Conservation (phyloP, 2,888 invertebrate species). For the Nemoura dubitans region DNA sequence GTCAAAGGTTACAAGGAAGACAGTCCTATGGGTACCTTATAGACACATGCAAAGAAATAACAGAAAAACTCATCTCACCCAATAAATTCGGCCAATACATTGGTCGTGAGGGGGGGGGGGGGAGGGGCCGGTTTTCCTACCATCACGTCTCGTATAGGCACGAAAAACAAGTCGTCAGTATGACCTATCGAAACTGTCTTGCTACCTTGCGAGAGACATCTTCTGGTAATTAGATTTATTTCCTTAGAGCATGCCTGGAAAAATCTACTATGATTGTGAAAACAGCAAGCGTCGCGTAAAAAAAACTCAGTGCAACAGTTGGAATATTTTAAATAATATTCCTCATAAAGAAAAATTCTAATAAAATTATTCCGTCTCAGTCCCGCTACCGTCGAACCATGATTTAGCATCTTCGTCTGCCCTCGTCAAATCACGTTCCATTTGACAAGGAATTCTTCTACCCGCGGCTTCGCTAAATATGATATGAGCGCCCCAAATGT, state of each 20-base stretch:
- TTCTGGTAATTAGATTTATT: not conserved
- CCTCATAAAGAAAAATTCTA: conserved; percentile 18
- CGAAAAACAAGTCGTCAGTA: not conserved
- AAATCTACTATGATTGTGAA: not conserved
- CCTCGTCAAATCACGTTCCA: conserved; percentile 43
- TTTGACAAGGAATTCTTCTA: conserved; percentile 45
- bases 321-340: conserved; percentile 41
- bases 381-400: not conserved
- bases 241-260: not conserved
- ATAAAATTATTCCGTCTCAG: not conserved
- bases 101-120: not conserved
- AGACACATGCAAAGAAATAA: not conserved
- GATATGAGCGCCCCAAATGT: not conserved
- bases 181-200: not conserved
- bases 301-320: conserved; percentile 41
- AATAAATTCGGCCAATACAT: conserved; percentile 19
- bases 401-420: not conserved
- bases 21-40: not conserved
- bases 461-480: too few relatives aligned
- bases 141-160: not conserved
- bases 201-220: not conserved
- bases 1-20: not conserved
- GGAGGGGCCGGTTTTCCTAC: not conserved
- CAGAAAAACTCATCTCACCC: not conserved
- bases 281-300: not conserved